These are phyloP conservation scores for Chaetodon trifasciatus DNA, from an alignment of 2,797 vertebrate species.

Conservation along the genomic window DNA sequence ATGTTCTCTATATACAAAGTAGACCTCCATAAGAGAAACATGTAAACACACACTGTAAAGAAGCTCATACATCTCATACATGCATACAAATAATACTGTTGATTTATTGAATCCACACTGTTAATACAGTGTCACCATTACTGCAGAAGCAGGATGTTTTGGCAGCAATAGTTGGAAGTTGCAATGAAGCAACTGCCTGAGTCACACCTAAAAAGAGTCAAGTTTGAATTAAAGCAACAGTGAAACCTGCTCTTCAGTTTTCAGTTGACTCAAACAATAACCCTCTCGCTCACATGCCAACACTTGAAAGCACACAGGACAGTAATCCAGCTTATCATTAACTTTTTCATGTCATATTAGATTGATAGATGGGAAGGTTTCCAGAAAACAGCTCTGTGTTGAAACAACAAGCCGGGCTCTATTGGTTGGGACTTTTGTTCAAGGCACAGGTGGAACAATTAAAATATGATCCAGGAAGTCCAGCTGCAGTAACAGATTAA, in stretches of 20 bases:
- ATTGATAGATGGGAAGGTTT: not conserved
- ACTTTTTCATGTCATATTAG: not conserved
- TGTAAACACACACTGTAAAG: not conserved
- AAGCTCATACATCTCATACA: not conserved
- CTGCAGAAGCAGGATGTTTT: not conserved
- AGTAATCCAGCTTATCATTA: not conserved
- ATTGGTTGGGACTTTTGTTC: too few relatives aligned
- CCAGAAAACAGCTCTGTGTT: not conserved
- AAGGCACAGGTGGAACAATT: not conserved
- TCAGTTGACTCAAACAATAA: not conserved
- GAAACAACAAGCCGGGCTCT: not conserved
- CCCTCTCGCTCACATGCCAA: not conserved
- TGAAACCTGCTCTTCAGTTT: constrained; percentile 6
- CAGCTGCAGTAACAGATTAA: not conserved
- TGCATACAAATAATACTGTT: constrained; percentile 1
- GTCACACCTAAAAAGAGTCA: not conserved
- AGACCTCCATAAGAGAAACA: not conserved
- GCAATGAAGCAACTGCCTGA: constrained; percentile 2
- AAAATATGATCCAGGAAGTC: not conserved
- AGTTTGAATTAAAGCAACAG: not conserved
- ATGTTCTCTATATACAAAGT: not conserved
- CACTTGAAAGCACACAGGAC: not conserved
- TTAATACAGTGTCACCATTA: not conserved
- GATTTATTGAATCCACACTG: not conserved
- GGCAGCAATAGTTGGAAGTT: not conserved